Conservation (phyloP, 23 tunicate genomes). For the Trididemnum clinides region DNA sequence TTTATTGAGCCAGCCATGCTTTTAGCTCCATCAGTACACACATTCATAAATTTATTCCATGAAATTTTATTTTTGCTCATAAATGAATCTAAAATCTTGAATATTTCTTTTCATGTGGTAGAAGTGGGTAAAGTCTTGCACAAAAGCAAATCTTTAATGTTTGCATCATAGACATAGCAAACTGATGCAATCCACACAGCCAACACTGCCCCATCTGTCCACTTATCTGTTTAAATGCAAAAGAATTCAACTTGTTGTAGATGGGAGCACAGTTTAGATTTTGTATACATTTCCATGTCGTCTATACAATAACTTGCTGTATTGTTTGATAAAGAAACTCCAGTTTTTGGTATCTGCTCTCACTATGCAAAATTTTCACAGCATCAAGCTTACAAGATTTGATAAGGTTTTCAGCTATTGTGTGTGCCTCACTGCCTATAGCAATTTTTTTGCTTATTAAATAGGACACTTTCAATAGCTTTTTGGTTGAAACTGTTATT, state of each 20-base stretch:
- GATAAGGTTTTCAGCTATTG: constrained; percentile 23
- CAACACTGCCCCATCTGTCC: constrained; percentile 1
- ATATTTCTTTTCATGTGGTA: neutral
- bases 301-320: neutral
- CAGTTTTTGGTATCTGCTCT: neutral
- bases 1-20: constrained; percentile 11
- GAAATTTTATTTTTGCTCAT: neutral
- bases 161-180: neutral
- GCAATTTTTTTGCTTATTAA: constrained; percentile 21
- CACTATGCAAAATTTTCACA: neutral
- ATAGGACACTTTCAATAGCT: constrained; percentile 19
- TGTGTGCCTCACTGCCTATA: constrained; percentile 38
- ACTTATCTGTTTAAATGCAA: neutral
- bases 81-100: neutral
- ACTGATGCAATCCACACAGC: neutral
- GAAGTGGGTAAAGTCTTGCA: neutral
- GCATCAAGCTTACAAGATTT: constrained; percentile 15
- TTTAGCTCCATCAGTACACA: neutral
- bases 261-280: neutral
- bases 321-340: neutral
- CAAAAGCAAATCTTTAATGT: constrained; percentile 2
- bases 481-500: constrained; percentile 11
- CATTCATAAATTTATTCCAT: neutral
- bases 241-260: neutral
- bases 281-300: neutral